phyloP scores from a whole-genome alignment of 2,113 vertebrate genomes.

The Myotis brandtii region DNA sequence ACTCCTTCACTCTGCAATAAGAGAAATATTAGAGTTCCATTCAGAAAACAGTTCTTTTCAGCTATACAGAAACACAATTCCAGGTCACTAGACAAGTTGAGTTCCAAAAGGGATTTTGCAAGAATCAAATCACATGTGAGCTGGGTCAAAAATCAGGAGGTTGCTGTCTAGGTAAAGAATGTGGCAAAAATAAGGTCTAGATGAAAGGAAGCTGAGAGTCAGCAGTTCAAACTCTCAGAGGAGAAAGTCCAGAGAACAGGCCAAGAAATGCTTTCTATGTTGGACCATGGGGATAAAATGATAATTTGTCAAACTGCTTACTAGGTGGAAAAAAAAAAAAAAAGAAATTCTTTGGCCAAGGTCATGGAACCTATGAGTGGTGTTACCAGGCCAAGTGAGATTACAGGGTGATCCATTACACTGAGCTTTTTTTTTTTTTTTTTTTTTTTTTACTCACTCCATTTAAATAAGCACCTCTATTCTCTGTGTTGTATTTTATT shows the following conservation, averaged over 20 bases:
- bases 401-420: background rate
- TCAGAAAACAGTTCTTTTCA: background rate
- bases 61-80: background rate
- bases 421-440: background rate
- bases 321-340: background rate
- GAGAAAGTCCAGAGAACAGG: constrained; percentile 35
- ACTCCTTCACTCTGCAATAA: background rate
- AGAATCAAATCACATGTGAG: constrained; percentile 49
- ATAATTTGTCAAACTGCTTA: constrained; percentile 58
- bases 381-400: background rate
- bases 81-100: background rate
- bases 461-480: background rate
- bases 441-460: background rate
- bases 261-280: constrained; percentile 73
- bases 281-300: background rate
- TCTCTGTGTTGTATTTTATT: background rate
- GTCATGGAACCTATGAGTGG: background rate
- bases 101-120: constrained; percentile 63
- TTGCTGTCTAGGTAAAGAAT: constrained; percentile 53
- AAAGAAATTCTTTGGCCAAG: background rate
- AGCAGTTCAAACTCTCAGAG: constrained; percentile 38
- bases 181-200: constrained; percentile 53
- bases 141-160: constrained; percentile 48
- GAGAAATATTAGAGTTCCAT: background rate
- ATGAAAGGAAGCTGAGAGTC: constrained; percentile 11